Evolutionary conservation across 2,113 vertebrate genomes (phyloP).

Genomic region (Stomatorhinus ivindoensis): DNA sequence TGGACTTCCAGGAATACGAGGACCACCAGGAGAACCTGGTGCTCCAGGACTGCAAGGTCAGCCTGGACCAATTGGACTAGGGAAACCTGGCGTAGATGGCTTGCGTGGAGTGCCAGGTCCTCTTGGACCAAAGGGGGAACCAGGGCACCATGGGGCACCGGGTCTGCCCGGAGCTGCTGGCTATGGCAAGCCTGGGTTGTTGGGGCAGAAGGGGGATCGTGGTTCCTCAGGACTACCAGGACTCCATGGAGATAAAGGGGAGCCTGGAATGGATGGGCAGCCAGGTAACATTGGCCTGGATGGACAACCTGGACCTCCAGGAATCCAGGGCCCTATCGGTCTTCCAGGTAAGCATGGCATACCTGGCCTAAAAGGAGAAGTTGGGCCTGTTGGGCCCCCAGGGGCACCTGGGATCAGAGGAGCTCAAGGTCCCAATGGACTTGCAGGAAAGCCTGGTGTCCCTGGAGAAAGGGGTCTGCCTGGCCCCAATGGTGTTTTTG

Average conservation of each 20-base stretch:
- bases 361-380: constrained; percentile 77
- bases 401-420: constrained; percentile 81
- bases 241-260: constrained; percentile 76
- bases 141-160: constrained; percentile 69
- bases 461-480: constrained; percentile 82
- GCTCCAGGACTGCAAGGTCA: constrained; percentile 70
- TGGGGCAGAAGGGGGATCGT: constrained; percentile 81
- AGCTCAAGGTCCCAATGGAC: constrained; percentile 76
- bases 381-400: constrained; percentile 75
- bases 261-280: constrained; percentile 71
- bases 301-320: constrained; percentile 72
- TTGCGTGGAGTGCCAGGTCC: constrained; percentile 73
- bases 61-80: constrained; percentile 72
- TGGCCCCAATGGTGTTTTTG: constrained; percentile 70
- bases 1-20: constrained; percentile 68
- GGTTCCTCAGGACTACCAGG: constrained; percentile 77
- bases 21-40: constrained; percentile 68
- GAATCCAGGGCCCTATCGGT: constrained; percentile 82
- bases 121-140: constrained; percentile 78
- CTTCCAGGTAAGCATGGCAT: constrained; percentile 85
- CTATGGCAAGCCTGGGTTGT: constrained; percentile 83
- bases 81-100: constrained; percentile 74
- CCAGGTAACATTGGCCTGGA: constrained; percentile 70
- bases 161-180: constrained; percentile 78
- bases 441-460: constrained; percentile 76